A percentile compares a stretch with the other conserved stretches of the same genome.
phyloP scores from a whole-genome alignment of 2,113 vertebrate genomes.

The Tyrannus savana region DNA sequence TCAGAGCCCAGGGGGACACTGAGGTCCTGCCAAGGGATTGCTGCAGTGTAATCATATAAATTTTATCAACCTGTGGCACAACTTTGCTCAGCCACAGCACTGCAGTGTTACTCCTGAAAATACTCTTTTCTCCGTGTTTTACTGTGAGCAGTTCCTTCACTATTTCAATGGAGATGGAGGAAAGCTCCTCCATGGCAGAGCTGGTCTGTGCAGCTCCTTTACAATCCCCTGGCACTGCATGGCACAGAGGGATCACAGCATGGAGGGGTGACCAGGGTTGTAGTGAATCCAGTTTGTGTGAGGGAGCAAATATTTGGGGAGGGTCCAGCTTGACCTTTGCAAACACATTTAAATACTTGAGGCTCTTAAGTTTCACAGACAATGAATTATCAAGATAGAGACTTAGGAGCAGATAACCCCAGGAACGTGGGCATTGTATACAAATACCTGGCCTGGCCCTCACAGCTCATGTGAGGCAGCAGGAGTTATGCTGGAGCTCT shows the following conservation, averaged over 20 bases:
- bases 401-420: conserved; percentile 5
- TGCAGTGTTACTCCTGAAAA: neutral
- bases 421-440: conserved; percentile 5
- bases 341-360: neutral
- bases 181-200: neutral
- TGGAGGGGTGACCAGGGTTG: accelerated
- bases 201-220: neutral
- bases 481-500: neutral
- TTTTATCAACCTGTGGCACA: neutral
- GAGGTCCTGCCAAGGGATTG: neutral
- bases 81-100: neutral
- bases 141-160: accelerated
- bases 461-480: accelerated
- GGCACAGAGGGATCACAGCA: neutral
- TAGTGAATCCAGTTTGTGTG: neutral
- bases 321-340: neutral
- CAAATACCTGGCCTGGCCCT: neutral
- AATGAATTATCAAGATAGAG: conserved; percentile 6
- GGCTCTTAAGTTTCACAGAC: neutral
- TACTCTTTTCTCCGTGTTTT: neutral
- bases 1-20: accelerated
- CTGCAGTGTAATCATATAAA: neutral
- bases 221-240: neutral
- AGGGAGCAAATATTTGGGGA: conserved; percentile 24
- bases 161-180: neutral